Evolutionary conservation across 2,888 invertebrate genomes (phyloP).

Genomic region (Brachyptera risi): DNA sequence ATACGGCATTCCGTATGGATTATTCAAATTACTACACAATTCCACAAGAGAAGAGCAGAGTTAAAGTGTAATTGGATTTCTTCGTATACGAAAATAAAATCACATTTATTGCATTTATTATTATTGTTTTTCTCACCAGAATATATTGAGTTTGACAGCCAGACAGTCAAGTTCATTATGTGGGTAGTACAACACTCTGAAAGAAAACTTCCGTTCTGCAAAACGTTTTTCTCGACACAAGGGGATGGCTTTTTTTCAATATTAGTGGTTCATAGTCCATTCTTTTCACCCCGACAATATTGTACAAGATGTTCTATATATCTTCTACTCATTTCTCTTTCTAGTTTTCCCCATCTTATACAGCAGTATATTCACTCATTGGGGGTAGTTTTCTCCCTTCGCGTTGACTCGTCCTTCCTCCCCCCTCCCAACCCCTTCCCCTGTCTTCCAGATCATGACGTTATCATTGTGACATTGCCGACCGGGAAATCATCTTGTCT

Average conservation of each 20-base stretch:
- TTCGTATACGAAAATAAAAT: no score
- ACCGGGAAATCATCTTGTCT: slow-evolving; percentile 6
- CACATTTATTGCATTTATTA: no score
- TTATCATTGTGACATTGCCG: slow-evolving; percentile 5
- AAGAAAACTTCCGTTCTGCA: neutral
- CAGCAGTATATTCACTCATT: slow-evolving; percentile 4
- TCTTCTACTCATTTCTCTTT: slow-evolving; percentile 6
- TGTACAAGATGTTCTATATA: slow-evolving; percentile 5
- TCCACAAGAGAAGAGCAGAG: no score
- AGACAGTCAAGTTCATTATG: neutral
- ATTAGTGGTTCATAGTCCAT: slow-evolving; percentile 1
- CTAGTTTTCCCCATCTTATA: neutral
- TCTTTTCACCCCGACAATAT: neutral
- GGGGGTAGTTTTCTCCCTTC: slow-evolving; percentile 2
- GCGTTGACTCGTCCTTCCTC: neutral
- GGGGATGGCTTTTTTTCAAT: neutral
- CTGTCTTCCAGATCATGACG: neutral
- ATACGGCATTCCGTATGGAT: no score
- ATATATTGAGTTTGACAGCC: no score
- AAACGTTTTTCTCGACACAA: neutral
- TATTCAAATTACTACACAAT: no score
- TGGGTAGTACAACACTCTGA: slow-evolving; percentile 9
- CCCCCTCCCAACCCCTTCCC: neutral
- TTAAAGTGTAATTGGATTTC: no score
- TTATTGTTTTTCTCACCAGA: no score